These are phyloP conservation scores for Phallusia fumigata DNA, from an alignment of 23 tunicate genomes.

Conservation along the genomic window DNA sequence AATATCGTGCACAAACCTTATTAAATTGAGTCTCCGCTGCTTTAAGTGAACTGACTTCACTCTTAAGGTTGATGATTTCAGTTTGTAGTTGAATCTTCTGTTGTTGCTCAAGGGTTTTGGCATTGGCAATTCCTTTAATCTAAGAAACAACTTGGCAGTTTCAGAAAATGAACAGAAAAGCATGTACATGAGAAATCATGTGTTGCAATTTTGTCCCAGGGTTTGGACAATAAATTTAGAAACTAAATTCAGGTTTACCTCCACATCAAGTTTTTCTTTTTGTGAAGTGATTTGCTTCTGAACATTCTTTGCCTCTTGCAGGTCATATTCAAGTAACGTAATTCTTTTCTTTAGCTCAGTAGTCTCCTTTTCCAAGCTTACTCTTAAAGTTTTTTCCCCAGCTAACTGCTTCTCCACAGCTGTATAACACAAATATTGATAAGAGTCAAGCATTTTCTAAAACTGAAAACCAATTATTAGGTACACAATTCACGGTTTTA, in stretches of 20 bases:
- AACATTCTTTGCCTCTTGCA: constrained; percentile 55
- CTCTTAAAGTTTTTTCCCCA: constrained; percentile 54
- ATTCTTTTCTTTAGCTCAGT: constrained; percentile 55
- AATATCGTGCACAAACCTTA: constrained; percentile 36
- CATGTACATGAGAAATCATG: too few relatives aligned
- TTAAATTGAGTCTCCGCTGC: constrained; percentile 60
- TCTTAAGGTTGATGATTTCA: constrained; percentile 55
- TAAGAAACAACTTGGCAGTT: constrained; percentile 6
- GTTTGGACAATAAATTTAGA: neutral
- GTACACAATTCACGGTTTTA: too few relatives aligned
- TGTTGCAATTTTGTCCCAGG: too few relatives aligned
- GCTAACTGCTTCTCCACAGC: constrained; percentile 67
- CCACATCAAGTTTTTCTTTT: constrained; percentile 57
- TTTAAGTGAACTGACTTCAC: constrained; percentile 58
- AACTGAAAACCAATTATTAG: too few relatives aligned
- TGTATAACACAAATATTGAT: constrained; percentile 1
- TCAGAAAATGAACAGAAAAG: too few relatives aligned
- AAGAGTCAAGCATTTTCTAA: too few relatives aligned
- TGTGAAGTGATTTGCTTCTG: constrained; percentile 30
- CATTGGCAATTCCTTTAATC: constrained; percentile 51
- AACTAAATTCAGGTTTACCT: constrained; percentile 23
- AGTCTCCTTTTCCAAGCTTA: constrained; percentile 48
- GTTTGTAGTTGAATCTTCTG: constrained; percentile 64
- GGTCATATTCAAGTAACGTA: constrained; percentile 69
- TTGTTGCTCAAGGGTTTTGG: constrained; percentile 56